Evolutionary conservation across 2,113 vertebrate species (phyloP), one percentile per base, ranked within the genome.

Genomic region (Monarcha castaneiventris): DNA sequence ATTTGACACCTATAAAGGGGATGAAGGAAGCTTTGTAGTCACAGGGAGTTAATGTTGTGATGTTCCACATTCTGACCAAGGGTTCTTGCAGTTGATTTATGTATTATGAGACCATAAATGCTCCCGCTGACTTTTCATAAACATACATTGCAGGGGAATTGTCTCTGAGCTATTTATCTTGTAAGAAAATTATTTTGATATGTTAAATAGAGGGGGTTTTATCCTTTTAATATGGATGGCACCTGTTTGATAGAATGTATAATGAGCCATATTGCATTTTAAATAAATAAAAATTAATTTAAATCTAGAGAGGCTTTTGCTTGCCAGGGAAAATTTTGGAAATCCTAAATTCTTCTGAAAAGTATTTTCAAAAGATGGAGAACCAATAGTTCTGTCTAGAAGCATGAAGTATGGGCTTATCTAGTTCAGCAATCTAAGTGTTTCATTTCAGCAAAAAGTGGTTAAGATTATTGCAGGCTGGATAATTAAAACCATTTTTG

Each of bases 101-200:
- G 66, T 62, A 48, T 93, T 80, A 21, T 81, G 83, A 89, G 92
- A 46, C 41, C 48, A 90, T 81, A 94, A 95, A 96, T 89, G 88
- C 85, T 96, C 90, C 85, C 11, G 79, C 76, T 96, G 90, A 18
- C 92, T 90, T 84, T 86, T 90, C 72, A 64, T 72, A 81, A 89
- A 48, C 90, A 86, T 68, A 56, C 72, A 43, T 93, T 93, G 55
- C 66, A 77, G 69, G 63, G 73, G 37, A 90, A 90, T 92, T 86
- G 72, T 81, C 72, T 92, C 64, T 72, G 79, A 88, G 85, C 69
- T 78, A 78, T 94, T 95, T 93, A 58, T 94, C 92, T 78, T 81
- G 75, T 67, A 85, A 80, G 63, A 62, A 94, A 88, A 93, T 88
- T 56, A 94, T 93, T 93, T 88, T 78, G 64, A 61, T 91, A 67